Evolutionary conservation across 2,888 invertebrate genomes (phyloP).

Genomic region (Hyles lineata): DNA sequence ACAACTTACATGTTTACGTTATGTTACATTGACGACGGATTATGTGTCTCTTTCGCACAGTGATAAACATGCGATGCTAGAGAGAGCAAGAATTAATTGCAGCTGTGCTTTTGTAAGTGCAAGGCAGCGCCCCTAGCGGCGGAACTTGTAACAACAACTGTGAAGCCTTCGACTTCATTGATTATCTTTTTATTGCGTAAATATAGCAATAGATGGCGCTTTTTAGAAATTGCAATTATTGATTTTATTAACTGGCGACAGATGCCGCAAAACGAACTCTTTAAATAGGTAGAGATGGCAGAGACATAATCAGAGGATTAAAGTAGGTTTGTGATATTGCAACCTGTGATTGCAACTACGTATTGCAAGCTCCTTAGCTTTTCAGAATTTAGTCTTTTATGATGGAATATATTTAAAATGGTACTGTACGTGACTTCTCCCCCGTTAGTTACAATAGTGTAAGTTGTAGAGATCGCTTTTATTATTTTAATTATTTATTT

Average conservation of each 20-base stretch:
- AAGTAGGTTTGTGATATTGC: no score
- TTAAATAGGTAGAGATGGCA: background rate
- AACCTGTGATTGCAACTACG: no score
- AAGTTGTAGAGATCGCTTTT: no score
- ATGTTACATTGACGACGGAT: constrained; percentile 63
- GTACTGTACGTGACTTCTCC: no score
- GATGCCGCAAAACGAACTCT: background rate
- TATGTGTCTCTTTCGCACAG: constrained; percentile 49
- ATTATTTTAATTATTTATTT: no score
- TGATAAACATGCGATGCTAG: constrained; percentile 24
- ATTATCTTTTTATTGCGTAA: constrained; percentile 34
- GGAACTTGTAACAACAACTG: constrained; percentile 40
- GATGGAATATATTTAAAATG: no score
- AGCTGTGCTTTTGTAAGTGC: constrained; percentile 10
- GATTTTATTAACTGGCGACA: background rate
- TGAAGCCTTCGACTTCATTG: constrained; percentile 43
- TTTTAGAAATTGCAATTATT: background rate
- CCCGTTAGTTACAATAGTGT: no score
- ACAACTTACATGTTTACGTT: constrained; percentile 72
- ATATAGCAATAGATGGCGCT: constrained; percentile 47
- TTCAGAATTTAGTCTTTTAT: no score
- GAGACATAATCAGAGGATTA: no score
- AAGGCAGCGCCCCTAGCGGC: constrained; percentile 40
- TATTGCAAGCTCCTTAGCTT: no score
- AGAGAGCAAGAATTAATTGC: constrained; percentile 44